These are phyloP conservation scores for Bombus terrestris DNA, from an alignment of 1,140 invertebrate species.

Conservation along the genomic window DNA sequence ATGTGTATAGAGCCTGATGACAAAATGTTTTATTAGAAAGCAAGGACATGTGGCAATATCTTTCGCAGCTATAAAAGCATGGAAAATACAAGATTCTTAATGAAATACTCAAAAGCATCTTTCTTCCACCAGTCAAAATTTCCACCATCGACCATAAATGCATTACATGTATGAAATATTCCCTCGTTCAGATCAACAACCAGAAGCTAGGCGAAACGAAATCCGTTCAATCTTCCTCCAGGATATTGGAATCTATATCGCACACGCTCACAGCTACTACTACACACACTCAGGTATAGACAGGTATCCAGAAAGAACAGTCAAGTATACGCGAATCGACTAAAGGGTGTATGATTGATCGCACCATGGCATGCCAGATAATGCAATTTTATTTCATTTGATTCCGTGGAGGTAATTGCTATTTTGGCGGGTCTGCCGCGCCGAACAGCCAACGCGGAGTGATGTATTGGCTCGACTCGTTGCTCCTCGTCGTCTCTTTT, in stretches of 20 bases:
- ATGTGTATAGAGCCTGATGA: too few relatives aligned
- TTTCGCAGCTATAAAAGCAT: too few relatives aligned
- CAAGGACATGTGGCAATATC: too few relatives aligned
- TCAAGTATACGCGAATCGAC: constrained; percentile 59
- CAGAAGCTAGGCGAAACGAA: constrained; percentile 61
- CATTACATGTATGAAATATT: constrained; percentile 25
- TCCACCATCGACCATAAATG: neutral
- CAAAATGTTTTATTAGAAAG: too few relatives aligned
- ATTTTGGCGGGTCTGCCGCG: constrained; percentile 78
- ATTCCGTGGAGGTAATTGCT: constrained; percentile 82
- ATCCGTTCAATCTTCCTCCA: constrained; percentile 62
- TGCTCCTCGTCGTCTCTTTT: constrained; percentile 67
- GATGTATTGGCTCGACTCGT: constrained; percentile 79
- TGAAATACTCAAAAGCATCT: neutral
- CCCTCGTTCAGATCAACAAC: constrained; percentile 49
- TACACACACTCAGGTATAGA: constrained; percentile 49
- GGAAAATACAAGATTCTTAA: neutral
- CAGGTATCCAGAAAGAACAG: constrained; percentile 65
- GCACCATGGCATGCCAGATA: constrained; percentile 81
- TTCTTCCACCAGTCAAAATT: too few relatives aligned
- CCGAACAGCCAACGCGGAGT: constrained; percentile 72
- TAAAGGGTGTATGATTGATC: constrained; percentile 82
- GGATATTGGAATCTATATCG: constrained; percentile 33
- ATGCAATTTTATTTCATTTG: constrained; percentile 83
- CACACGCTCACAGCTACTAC: neutral